A percentile compares a stretch with the other conserved stretches of the same genome.
These are phyloP conservation scores for Diachasma alloeum DNA, from an alignment of 1,140 invertebrate genomes.

Conservation along the genomic window DNA sequence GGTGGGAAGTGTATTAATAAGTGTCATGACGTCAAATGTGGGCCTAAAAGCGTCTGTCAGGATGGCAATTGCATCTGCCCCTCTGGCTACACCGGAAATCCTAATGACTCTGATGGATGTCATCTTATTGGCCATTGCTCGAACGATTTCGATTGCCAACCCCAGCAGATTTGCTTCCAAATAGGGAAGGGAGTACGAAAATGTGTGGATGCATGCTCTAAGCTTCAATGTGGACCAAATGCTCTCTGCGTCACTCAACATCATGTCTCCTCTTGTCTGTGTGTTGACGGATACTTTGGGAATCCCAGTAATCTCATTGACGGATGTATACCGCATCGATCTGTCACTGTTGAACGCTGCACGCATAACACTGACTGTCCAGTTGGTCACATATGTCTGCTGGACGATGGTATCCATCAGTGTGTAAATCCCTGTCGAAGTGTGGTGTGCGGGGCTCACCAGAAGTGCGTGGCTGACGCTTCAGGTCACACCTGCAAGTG, in stretches of 20 bases:
- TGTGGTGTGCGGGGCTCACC: conserved; percentile 81
- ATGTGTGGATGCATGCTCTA: conserved; percentile 86
- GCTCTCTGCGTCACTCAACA: conserved; percentile 84
- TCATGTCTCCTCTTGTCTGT: conserved; percentile 85
- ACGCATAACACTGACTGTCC: conserved; percentile 75
- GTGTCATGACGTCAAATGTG: conserved; percentile 79
- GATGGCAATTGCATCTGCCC: conserved; percentile 82
- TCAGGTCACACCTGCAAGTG: conserved; percentile 78
- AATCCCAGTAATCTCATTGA: conserved; percentile 79
- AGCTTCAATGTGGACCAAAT: conserved; percentile 89
- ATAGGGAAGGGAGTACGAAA: conserved; percentile 77
- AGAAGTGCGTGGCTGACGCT: conserved; percentile 76
- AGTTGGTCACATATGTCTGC: conserved; percentile 68
- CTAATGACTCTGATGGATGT: conserved; percentile 77
- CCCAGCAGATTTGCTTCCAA: conserved; percentile 87
- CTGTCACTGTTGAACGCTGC: conserved; percentile 66
- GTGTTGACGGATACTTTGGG: conserved; percentile 79
- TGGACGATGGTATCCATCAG: conserved; percentile 69
- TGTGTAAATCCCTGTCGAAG: conserved; percentile 82
- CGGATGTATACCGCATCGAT: conserved; percentile 73
- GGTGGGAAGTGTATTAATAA: conserved; percentile 75
- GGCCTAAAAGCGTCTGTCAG: conserved; percentile 82
- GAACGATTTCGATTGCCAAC: conserved; percentile 81
- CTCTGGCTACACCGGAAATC: conserved; percentile 80
- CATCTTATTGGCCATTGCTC: conserved; percentile 75